phyloP scores from a whole-genome alignment of 2,113 vertebrate species.

The Miniopterus natalensis region DNA sequence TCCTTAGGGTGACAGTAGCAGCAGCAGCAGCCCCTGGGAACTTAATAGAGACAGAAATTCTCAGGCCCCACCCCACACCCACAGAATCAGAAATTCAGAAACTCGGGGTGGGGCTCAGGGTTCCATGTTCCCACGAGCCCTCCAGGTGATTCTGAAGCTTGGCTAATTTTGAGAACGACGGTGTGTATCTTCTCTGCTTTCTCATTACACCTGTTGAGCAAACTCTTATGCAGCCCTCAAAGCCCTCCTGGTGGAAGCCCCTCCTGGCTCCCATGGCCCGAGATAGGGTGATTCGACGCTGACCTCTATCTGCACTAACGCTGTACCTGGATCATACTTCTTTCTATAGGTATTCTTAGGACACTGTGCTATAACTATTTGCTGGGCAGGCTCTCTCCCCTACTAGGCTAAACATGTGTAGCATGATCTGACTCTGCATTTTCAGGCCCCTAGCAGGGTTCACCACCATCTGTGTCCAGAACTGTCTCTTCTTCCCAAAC shows the following conservation, averaged over 20 bases:
- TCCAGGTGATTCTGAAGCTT: background rate
- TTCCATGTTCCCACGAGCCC: background rate
- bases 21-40: background rate
- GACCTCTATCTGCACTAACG: background rate
- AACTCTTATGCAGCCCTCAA: background rate
- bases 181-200: background rate
- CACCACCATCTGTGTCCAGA: too few relatives aligned
- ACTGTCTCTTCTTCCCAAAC: too few relatives aligned
- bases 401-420: background rate
- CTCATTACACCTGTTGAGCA: background rate
- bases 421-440: background rate
- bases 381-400: background rate
- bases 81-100: background rate
- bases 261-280: background rate
- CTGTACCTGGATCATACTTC: background rate
- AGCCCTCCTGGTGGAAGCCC: background rate
- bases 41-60: background rate
- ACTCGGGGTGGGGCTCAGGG: background rate
- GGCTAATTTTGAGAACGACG: background rate
- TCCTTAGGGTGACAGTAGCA: background rate
- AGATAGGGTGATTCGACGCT: accelerated
- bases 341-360: too few relatives aligned
- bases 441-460: background rate
- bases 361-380: too few relatives aligned
- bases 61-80: background rate